These are phyloP conservation scores for Regulus satrapa DNA, from an alignment of 2,113 vertebrate species.

Conservation along the genomic window DNA sequence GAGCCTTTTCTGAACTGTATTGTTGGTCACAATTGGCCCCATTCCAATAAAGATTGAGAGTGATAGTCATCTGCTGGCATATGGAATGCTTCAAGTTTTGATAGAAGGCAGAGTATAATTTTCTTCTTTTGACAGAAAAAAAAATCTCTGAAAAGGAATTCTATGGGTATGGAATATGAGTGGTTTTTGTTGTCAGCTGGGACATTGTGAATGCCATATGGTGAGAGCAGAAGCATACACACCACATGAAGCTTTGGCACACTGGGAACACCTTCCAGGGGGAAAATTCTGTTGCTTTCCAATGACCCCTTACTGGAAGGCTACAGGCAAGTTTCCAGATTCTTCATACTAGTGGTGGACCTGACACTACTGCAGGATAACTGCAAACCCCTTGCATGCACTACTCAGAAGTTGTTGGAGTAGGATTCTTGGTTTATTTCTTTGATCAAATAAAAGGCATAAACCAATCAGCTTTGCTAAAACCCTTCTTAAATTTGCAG, in stretches of 20 bases:
- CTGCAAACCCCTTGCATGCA: background rate
- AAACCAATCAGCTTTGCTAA: background rate
- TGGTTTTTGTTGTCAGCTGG: background rate
- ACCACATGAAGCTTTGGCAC: background rate
- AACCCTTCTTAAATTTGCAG: background rate
- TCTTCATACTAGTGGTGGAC: background rate
- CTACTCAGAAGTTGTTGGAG: background rate
- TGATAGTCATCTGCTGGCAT: background rate
- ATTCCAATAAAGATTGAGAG: background rate
- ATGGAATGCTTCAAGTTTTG: background rate
- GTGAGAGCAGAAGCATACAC: background rate
- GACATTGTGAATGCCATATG: background rate
- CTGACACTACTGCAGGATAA: background rate
- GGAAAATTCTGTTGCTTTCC: background rate
- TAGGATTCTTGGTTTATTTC: background rate
- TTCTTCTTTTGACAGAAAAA: background rate
- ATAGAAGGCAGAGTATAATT: background rate
- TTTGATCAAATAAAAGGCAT: background rate
- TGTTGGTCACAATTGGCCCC: background rate
- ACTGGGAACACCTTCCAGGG: accelerated
- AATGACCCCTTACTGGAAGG: background rate
- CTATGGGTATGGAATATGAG: background rate
- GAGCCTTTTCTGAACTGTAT: background rate
- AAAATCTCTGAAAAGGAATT: background rate
- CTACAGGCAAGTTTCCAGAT: background rate